These are phyloP conservation scores for Didymodactylos carnosus DNA, from an alignment of 2,888 invertebrate species.

Conservation along the genomic window DNA sequence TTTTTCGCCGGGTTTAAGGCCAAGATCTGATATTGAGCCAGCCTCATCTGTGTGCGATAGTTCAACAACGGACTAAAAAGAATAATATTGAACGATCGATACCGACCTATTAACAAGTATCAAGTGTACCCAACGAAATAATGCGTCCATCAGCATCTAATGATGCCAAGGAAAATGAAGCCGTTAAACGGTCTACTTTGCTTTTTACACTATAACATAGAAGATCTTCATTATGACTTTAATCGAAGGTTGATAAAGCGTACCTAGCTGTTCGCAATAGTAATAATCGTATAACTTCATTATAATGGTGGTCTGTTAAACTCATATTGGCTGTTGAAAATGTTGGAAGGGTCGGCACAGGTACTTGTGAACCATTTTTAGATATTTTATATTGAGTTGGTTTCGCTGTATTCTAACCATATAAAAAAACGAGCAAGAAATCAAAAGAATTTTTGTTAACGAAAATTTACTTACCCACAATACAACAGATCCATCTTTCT, in stretches of 20 bases:
- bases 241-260: no score
- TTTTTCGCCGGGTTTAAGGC: slow-evolving; percentile 28
- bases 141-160: not conserved
- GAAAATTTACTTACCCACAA: no score
- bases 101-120: not conserved
- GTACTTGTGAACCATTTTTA: not conserved
- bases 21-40: slow-evolving; percentile 29
- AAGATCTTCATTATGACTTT: not conserved
- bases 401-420: not conserved
- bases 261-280: not conserved
- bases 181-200: not conserved
- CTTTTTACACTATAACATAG: not conserved
- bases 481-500: not conserved
- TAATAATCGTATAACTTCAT: not conserved
- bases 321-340: not conserved
- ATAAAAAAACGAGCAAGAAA: no score
- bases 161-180: not conserved
- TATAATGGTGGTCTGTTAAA: not conserved
- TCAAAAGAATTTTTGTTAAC: no score
- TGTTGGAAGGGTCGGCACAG: not conserved
- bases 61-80: not conserved
- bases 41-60: slow-evolving; percentile 21
- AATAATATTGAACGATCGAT: no score
- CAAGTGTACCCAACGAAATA: not conserved
- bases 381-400: not conserved